A percentile compares a stretch with the other conserved stretches of the same genome.
Conservation (phyloP, 2,113 vertebrate species). For the Ia io region DNA sequence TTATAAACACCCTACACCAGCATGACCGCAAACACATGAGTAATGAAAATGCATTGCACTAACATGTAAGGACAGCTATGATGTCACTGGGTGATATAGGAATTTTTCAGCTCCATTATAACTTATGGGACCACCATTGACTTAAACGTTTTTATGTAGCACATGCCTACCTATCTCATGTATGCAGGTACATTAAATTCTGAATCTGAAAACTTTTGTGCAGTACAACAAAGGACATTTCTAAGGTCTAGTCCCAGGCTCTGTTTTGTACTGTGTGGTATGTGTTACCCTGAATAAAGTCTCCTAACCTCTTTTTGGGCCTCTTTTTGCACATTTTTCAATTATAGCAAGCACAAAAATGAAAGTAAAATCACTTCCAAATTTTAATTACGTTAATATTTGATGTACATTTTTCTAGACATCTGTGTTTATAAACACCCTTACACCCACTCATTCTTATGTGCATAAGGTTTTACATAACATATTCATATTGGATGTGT, state of each 20-base stretch:
- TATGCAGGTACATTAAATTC: background rate
- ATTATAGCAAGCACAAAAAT: background rate
- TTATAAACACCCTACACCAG: background rate
- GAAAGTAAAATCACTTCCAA: background rate
- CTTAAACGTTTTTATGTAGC: background rate
- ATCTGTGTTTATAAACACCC: background rate
- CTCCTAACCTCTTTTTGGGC: background rate
- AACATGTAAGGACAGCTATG: background rate
- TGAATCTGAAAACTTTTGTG: background rate
- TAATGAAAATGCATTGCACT: background rate
- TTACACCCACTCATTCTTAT: background rate
- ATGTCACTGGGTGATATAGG: background rate
- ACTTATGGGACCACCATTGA: too few species aligned
- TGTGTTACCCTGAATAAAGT: background rate
- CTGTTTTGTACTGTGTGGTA: background rate
- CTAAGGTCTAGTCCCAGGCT: background rate
- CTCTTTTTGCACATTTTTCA: background rate
- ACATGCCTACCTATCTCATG: background rate
- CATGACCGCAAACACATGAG: background rate
- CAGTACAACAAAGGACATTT: background rate
- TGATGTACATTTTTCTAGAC: background rate
- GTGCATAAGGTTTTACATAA: background rate
- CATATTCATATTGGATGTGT: background rate
- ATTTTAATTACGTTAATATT: constrained; percentile 2
- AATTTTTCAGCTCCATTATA: background rate